Percentiles rank a stretch among this genome's conserved stretches.
These are phyloP conservation scores for Ceuthmochares aereus DNA, from an alignment of 2,113 vertebrate species.

Conservation along the genomic window DNA sequence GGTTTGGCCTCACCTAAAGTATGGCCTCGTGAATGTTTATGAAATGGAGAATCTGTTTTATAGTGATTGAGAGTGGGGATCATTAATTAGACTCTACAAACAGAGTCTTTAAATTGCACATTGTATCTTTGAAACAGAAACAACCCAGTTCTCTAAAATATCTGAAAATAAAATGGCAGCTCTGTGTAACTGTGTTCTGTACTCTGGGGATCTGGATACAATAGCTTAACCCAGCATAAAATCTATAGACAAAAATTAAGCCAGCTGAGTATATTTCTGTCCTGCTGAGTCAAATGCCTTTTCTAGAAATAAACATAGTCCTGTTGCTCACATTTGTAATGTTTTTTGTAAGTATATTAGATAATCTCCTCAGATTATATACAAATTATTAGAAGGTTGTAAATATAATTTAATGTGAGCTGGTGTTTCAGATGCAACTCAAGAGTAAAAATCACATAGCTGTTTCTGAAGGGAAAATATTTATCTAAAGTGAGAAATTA, in stretches of 20 bases:
- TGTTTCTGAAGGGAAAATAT: neutral
- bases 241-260: neutral
- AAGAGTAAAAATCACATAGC: neutral
- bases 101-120: neutral
- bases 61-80: neutral
- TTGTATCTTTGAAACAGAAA: neutral
- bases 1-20: neutral
- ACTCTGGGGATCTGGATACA: neutral
- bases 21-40: neutral
- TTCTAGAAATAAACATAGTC: neutral
- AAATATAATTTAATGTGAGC: neutral
- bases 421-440: neutral
- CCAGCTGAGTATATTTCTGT: constrained; percentile 36
- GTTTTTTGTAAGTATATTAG: constrained; percentile 47
- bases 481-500: neutral
- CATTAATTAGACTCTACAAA: neutral
- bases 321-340: neutral
- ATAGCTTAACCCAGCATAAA: constrained; percentile 2
- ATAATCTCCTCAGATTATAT: neutral
- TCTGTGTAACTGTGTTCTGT: neutral
- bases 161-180: constrained; percentile 9
- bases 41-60: neutral
- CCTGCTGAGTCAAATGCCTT: constrained; percentile 49
- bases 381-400: neutral
- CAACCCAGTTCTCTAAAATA: neutral